A percentile compares a stretch with the other conserved stretches of the same genome.
These are phyloP conservation scores for Ormyrus pomaceus DNA, from an alignment of 2,888 invertebrate genomes.

Conservation along the genomic window DNA sequence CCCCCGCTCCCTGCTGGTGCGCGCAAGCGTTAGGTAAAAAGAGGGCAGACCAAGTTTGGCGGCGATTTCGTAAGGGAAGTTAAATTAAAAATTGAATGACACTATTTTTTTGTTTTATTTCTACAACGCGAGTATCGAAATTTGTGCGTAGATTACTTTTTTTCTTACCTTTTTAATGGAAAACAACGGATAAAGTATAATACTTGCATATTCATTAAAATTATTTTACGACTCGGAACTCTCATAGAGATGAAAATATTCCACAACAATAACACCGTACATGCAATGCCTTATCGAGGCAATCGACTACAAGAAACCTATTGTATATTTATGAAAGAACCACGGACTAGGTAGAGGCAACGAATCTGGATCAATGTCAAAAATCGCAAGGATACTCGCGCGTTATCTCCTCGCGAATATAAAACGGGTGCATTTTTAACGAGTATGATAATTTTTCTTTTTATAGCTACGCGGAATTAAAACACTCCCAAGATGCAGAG, in stretches of 20 bases:
- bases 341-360: slow-evolving; percentile 1
- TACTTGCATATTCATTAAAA: not conserved
- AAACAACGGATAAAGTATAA: not conserved
- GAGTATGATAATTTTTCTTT: too few species aligned
- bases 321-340: slow-evolving; percentile 28
- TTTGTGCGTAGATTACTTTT: not conserved
- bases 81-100: too few species aligned
- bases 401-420: not conserved
- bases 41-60: too few species aligned
- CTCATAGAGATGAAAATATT: not conserved
- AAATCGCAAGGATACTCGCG: slow-evolving; percentile 7
- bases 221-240: too few species aligned
- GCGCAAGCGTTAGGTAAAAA: too few species aligned
- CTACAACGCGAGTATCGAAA: too few species aligned
- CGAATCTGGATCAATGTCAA: slow-evolving; percentile 37
- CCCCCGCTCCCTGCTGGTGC: too few species aligned
- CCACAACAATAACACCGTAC: slow-evolving; percentile 73
- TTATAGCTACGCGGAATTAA: too few species aligned
- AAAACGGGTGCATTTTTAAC: too few species aligned
- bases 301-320: slow-evolving; percentile 11
- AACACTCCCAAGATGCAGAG: too few species aligned
- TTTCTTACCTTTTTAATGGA: not conserved
- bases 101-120: too few species aligned
- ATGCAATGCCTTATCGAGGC: not conserved
- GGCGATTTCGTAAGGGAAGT: too few species aligned